Base-by-base conservation (phyloP, 1,140 invertebrate genomes). In the Drosophila parabipectinata region DNA sequence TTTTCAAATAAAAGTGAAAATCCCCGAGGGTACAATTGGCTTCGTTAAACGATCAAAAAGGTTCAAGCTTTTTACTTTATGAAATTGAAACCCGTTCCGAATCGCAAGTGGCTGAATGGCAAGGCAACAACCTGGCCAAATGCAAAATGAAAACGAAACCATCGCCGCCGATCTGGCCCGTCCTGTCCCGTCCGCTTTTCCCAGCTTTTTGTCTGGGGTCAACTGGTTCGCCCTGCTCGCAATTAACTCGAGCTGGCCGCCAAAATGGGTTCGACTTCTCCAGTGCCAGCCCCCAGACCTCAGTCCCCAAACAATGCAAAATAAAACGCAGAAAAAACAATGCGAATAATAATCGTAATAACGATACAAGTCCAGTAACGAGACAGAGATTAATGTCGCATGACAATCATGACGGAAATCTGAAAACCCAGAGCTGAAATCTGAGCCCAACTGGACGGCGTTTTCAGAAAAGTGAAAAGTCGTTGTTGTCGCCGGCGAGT, bases 331-430 rank as follows among this genome's bases (percentile, higher is more conserved):
- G 15, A 24, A 34, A 52, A 47, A 21, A 50, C 72, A 67, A 76
- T 73, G 72, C 69, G 60, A 74, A 74, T 74, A 74, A 74, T 73
- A 74, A 73, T 74, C 58, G 71, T 73, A 74, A 74, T 73, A 74
- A 74, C 68, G 69, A 73, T 62, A 64, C 68, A 61, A 73, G 71
- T 61, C 67, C 68, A 73, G 69, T 54, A 67, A 76, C 72, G 54
- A 77, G 52, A 57, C 67, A 69, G 64, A 77, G 73, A 77, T 77
- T 77, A 77, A 77, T 77, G 74, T 77, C 73, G 74, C 74, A 77
- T 77, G 74, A 77, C 74, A 77, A 77, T 77, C 74, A 77, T 58
- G 74, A 77, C 74, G 74, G 74, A 77, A 77, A 77, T 77, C 72
- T 77, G 57, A 66, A 74, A 76, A 50, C 48, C 50, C 53, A 34